Conservation (phyloP, 2,113 vertebrate genomes). For the Penelope pileata region DNA sequence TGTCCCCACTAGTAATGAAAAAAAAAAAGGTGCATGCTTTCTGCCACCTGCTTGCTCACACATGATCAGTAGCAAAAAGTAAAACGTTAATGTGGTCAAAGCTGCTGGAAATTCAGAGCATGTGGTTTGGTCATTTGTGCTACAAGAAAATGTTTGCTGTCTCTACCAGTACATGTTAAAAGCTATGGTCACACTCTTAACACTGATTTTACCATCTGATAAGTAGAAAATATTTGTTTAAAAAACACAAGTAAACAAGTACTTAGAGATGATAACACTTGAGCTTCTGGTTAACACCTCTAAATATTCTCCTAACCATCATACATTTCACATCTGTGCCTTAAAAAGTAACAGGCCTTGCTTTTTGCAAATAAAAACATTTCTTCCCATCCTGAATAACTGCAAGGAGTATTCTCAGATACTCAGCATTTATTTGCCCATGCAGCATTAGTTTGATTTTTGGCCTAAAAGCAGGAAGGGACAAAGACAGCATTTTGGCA, state of each 20-base stretch:
- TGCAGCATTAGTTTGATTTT: neutral
- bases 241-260: neutral
- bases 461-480: neutral
- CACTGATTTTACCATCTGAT: slow-evolving; percentile 22
- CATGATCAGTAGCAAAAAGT: neutral
- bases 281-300: neutral
- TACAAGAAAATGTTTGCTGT: slow-evolving; percentile 32
- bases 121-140: slow-evolving; percentile 3
- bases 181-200: neutral
- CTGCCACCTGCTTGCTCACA: neutral
- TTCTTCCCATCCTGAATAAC: neutral
- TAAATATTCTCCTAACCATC: neutral
- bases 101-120: neutral
- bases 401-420: neutral
- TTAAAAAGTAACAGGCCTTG: neutral
- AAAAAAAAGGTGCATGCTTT: neutral
- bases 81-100: slow-evolving; percentile 20
- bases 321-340: neutral
- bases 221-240: slow-evolving; percentile 17
- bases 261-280: neutral
- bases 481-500: neutral
- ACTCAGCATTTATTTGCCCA: neutral
- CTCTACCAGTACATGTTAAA: neutral
- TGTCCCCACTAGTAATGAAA: neutral
- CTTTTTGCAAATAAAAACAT: neutral